phyloP scores from a whole-genome alignment of 2,113 vertebrate genomes.

The Microtus ochrogaster region DNA sequence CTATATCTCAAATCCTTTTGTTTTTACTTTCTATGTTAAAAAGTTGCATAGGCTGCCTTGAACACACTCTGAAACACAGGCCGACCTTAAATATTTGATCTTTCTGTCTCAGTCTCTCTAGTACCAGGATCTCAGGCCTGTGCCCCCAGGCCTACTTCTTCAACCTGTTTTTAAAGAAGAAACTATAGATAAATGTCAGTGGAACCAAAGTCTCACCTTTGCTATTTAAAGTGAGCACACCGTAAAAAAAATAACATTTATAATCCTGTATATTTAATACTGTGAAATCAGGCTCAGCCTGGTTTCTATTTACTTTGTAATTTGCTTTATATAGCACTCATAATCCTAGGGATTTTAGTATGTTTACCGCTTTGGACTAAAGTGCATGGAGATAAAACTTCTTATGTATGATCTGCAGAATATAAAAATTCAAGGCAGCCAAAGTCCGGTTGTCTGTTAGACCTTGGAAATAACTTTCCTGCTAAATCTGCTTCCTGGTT shows the following conservation, averaged over 20 bases:
- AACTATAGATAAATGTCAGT: conserved; percentile 40
- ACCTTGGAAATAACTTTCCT: neutral
- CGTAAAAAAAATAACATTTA: conserved; percentile 22
- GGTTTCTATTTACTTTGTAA: conserved; percentile 23
- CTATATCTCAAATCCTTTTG: neutral
- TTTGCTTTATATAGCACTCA: conserved; percentile 4
- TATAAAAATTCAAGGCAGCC: conserved; percentile 19
- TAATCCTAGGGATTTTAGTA: neutral
- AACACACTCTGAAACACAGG: neutral
- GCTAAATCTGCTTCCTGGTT: conserved; percentile 45
- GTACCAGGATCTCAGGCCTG: neutral
- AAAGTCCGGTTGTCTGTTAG: neutral
- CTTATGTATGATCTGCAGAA: neutral
- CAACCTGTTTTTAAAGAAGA: neutral
- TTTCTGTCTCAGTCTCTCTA: neutral
- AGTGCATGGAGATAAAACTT: conserved; percentile 1
- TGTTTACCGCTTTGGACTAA: conserved; percentile 31
- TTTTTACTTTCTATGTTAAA: neutral
- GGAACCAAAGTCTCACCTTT: conserved; percentile 24
- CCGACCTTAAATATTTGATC: neutral
- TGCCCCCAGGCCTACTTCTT: neutral
- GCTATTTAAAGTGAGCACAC: conserved; percentile 32
- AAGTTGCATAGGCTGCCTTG: neutral
- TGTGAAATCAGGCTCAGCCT: neutral
- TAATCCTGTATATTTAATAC: conserved; percentile 14